These are phyloP conservation scores for Strigops habroptila DNA, from an alignment of 2,113 vertebrate species.

Conservation along the genomic window DNA sequence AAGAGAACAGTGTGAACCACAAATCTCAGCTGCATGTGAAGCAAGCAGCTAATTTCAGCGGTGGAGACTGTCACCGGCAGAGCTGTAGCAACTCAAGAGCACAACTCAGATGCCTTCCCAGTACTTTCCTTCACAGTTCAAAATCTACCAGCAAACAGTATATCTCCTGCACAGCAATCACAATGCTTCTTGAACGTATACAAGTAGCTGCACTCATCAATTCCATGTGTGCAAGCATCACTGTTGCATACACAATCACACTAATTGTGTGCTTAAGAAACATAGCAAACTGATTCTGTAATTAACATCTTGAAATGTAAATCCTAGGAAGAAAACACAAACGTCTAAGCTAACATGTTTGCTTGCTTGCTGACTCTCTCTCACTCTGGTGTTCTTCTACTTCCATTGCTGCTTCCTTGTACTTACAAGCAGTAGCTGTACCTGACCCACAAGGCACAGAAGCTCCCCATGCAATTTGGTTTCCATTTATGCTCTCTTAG, in stretches of 20 bases:
- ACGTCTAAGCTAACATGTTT: neutral
- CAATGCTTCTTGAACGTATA: neutral
- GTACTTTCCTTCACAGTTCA: neutral
- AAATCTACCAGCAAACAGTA: neutral
- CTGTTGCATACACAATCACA: neutral
- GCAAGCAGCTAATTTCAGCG: neutral
- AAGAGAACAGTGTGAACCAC: neutral
- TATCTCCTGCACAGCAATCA: neutral
- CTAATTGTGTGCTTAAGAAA: slow-evolving; percentile 4
- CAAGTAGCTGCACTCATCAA: neutral
- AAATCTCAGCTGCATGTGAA: neutral
- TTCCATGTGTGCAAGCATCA: neutral
- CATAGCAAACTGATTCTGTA: neutral
- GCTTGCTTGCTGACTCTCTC: neutral
- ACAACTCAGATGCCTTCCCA: neutral
- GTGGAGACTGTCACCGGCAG: neutral
- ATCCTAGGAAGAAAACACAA: neutral
- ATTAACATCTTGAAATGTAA: neutral
- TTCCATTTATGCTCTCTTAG: neutral
- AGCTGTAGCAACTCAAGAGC: neutral
- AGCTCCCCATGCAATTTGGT: neutral
- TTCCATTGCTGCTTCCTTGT: neutral
- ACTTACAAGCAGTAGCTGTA: neutral
- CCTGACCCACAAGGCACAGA: neutral
- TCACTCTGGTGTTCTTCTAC: neutral